A percentile compares a stretch with the other conserved stretches of the same genome.
These are phyloP conservation scores for Synchiropus splendidus DNA, from an alignment of 2,113 vertebrate species.

Conservation along the genomic window DNA sequence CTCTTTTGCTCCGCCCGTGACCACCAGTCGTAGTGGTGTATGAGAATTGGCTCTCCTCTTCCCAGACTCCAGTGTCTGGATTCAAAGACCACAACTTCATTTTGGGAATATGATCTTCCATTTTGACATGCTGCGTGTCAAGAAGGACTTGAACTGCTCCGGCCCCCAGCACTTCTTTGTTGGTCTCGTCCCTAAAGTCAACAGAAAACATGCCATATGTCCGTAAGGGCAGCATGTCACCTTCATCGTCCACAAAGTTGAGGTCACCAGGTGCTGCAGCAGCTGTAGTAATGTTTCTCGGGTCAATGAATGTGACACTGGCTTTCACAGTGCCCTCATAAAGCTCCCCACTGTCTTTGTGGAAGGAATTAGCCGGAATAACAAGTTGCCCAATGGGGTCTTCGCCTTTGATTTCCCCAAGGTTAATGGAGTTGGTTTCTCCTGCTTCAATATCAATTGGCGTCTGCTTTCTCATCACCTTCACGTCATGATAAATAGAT, in stretches of 20 bases:
- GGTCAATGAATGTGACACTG: conserved; percentile 90
- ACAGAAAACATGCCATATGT: conserved; percentile 95
- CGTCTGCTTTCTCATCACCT: conserved; percentile 77
- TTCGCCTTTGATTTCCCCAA: conserved; percentile 69
- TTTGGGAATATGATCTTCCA: conserved; percentile 79
- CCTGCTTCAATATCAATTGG: conserved; percentile 70
- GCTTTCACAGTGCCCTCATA: conserved; percentile 82
- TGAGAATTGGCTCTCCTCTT: conserved; percentile 78
- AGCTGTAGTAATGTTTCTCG: conserved; percentile 77
- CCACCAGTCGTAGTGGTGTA: conserved; percentile 28
- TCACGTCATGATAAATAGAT: conserved; percentile 84
- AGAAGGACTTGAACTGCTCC: conserved; percentile 78
- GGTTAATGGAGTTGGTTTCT: conserved; percentile 68
- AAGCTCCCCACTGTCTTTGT: conserved; percentile 68
- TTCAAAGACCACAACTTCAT: conserved; percentile 94
- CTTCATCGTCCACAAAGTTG: conserved; percentile 77
- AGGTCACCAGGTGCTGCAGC: conserved; percentile 81
- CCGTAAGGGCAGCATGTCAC: conserved; percentile 79
- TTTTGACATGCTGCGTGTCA: conserved; percentile 76
- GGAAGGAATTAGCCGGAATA: conserved; percentile 77
- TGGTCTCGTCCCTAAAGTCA: conserved; percentile 78
- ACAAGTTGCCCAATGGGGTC: conserved; percentile 79
- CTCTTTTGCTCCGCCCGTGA: conserved; percentile 68
- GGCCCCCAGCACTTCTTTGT: conserved; percentile 65
- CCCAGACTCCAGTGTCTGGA: conserved; percentile 84